Evolutionary conservation across 2,113 vertebrate genomes (phyloP).

Genomic region (Morone chrysops): DNA sequence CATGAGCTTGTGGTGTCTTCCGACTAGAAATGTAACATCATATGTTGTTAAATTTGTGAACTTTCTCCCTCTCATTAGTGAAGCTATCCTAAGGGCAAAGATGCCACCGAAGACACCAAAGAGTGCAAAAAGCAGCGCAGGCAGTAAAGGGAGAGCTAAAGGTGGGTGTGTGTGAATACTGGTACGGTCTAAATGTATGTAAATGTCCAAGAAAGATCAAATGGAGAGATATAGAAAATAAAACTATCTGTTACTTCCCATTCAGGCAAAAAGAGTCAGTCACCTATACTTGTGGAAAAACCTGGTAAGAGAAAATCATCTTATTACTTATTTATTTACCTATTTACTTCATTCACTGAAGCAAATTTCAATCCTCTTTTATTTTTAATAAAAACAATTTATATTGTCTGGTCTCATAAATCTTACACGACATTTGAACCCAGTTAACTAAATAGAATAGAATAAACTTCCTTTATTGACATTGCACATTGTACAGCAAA

Average conservation of each 20-base stretch:
- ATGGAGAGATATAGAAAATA: not conserved
- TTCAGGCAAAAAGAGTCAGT: conserved; percentile 49
- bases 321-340: not conserved
- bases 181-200: not conserved
- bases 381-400: not conserved
- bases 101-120: conserved; percentile 77
- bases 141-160: conserved; percentile 70
- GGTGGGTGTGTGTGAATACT: conserved; percentile 34
- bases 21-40: not conserved
- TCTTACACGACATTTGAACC: not conserved
- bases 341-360: not conserved
- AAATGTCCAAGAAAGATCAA: not conserved
- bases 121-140: conserved; percentile 30
- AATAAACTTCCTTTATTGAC: too few species aligned
- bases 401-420: not conserved
- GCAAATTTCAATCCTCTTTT: not conserved
- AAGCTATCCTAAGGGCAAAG: conserved; percentile 19
- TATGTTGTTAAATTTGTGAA: not conserved
- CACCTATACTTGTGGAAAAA: conserved; percentile 1
- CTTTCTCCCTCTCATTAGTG: not conserved
- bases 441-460: not conserved
- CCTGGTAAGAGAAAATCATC: conserved; percentile 55
- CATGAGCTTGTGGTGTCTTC: not conserved
- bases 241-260: conserved; percentile 1
- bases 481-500: too few species aligned